Evolutionary conservation across 1,140 invertebrate genomes (phyloP).

Genomic region (Aphelinus certus): DNA sequence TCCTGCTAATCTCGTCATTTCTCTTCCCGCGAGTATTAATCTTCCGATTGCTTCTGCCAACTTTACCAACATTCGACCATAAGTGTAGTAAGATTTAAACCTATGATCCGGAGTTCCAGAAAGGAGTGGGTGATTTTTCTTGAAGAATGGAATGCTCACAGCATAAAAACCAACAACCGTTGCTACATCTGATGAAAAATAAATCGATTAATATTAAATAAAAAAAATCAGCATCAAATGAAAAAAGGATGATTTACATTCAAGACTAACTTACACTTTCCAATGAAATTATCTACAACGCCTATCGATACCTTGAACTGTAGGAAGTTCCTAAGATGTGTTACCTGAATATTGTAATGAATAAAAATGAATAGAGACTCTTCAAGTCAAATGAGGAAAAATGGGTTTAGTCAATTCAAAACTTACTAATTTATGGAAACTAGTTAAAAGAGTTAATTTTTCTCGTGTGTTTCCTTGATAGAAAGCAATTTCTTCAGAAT

Average conservation of each 20-base stretch:
- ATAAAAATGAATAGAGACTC: not conserved
- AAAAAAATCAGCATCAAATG: not conserved
- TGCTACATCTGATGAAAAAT: conserved; percentile 81
- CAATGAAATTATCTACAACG: conserved; percentile 94
- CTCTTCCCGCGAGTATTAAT: conserved; percentile 90
- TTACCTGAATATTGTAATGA: conserved; percentile 62
- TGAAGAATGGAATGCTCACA: conserved; percentile 93
- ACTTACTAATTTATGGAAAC: conserved; percentile 89
- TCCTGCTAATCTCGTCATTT: conserved; percentile 92
- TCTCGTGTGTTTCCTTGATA: conserved; percentile 93
- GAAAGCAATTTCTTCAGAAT: conserved; percentile 98
- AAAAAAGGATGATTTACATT: not conserved
- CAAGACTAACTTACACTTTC: conserved; percentile 82
- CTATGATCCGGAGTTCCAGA: conserved; percentile 64
- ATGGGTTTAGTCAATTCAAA: conserved; percentile 7
- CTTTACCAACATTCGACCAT: conserved; percentile 96
- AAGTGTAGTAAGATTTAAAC: conserved; percentile 90
- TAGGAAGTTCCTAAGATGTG: conserved; percentile 88
- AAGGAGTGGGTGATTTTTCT: conserved; percentile 73
- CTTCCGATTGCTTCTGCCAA: conserved; percentile 96
- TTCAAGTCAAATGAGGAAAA: conserved; percentile 13
- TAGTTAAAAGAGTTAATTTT: conserved; percentile 85
- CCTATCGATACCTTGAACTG: conserved; percentile 94
- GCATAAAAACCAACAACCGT: conserved; percentile 95
- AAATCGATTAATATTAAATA: conserved; percentile 3